Conservation (phyloP, 2,113 vertebrate species). For the Sapajus apella region DNA sequence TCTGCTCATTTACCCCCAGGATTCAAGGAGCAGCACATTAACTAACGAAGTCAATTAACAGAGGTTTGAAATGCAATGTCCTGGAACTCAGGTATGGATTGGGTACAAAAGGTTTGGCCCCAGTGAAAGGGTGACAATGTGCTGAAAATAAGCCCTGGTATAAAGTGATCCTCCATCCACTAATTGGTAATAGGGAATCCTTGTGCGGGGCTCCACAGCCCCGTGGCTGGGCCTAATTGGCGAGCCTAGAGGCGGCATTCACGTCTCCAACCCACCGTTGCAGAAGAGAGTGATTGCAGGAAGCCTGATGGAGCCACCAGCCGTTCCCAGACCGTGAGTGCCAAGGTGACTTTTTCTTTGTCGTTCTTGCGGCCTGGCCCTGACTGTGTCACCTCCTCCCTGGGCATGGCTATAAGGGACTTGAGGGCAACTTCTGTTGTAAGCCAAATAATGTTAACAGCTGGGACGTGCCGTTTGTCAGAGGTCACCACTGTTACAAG, state of each 20-base stretch:
- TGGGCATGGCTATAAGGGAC: not conserved
- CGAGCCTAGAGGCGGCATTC: not conserved
- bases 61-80: not conserved
- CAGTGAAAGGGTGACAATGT: not conserved
- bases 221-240: not conserved
- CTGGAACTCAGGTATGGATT: not conserved
- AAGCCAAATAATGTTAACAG: conserved; percentile 54
- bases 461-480: conserved; percentile 15
- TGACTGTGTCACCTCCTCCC: conserved; percentile 48
- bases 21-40: not conserved
- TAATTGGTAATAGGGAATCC: not conserved
- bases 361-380: conserved; percentile 7
- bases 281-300: not conserved
- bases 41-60: conserved; percentile 54
- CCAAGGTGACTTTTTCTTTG: conserved; percentile 53
- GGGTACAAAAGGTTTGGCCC: conserved; percentile 30
- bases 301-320: not conserved
- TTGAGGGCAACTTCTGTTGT: conserved; percentile 54
- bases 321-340: not conserved
- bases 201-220: not conserved
- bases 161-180: not conserved
- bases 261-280: not conserved
- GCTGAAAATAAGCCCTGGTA: conserved; percentile 42
- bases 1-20: not conserved
- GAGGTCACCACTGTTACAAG: conserved; percentile 55